Evolutionary conservation across 37 sponge, comb jelly and placozoan species (phyloP), one percentile per base, ranked within the genome.

Genomic region (Cliona cf. orientalis): DNA sequence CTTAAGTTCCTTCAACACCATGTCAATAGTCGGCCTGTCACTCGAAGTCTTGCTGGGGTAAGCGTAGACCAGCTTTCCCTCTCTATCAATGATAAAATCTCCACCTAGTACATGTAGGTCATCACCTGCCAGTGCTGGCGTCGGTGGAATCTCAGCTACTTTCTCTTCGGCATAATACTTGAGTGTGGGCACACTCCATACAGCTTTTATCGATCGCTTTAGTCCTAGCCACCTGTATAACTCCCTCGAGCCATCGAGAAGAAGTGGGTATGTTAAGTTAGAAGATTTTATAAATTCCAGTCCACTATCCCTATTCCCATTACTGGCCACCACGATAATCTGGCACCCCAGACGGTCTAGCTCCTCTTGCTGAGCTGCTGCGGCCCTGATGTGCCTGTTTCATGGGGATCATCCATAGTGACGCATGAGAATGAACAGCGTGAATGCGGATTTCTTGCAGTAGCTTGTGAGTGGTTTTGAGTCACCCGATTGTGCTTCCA

Each of bases 341-440:
- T 71, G 49, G 56, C 86, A 78, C 0, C 44, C 56, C 19, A 37
- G 46, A 5, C 25, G 46, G 0, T 26, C 38, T 2, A 86, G 40
- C 35, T 46, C 38, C 40, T 72, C 11, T 14, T 39, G 44, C 58
- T 78, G 73, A 11, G 1, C 34, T 3, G 26, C n/a, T 3, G 84
- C 36, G 31, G 32, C 75, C 53, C 34, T 26, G 0, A 90, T 6
- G 83, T 90, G 90, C 17, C 41, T 39, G 63, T 65, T 32, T 90
- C 90, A 90, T 4, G 90, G 90, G 38, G 65, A 44, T 90, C 90
- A 90, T 42, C 80, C 85, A 66, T 80, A 79, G 45, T 90, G 90
- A 22, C 85, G 61, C 23, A 84, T 62, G 25, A 90, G 63, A 4
- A 90, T 69, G 17, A 84, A 72, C 26, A 90, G 65, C 31, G 86